These are phyloP conservation scores for Atrina japonica DNA, from an alignment of 2,888 invertebrate genomes.

Conservation along the genomic window DNA sequence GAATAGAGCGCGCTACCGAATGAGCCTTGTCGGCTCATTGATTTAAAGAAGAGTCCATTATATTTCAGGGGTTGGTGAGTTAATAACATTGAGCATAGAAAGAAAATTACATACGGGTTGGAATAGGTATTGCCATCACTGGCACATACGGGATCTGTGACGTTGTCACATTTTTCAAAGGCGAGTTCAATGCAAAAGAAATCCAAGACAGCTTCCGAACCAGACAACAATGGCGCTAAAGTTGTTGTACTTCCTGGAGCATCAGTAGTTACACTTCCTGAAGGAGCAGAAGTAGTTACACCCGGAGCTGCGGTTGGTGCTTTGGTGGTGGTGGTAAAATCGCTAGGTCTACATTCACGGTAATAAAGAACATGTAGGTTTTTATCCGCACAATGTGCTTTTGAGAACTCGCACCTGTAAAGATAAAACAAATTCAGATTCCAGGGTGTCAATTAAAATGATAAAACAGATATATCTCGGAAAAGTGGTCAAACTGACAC, in stretches of 20 bases:
- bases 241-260: conserved; percentile 1
- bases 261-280: not conserved
- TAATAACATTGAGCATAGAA: not conserved
- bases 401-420: conserved; percentile 57
- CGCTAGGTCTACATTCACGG: conserved; percentile 36
- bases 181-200: conserved; percentile 57
- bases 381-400: conserved; percentile 47
- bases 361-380: conserved; percentile 45
- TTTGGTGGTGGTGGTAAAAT: conserved; percentile 29
- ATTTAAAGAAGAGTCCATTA: not conserved
- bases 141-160: conserved; percentile 46
- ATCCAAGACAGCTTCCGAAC: conserved; percentile 53
- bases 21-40: not conserved
- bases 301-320: conserved; percentile 30
- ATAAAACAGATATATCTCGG: too few relatives aligned
- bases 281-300: conserved; percentile 16
- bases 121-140: conserved; percentile 48
- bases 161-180: conserved; percentile 45
- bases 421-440: too few relatives aligned
- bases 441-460: too few relatives aligned
- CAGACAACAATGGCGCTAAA: conserved; percentile 21
- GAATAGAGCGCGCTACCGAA: too few relatives aligned
- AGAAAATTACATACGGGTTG: conserved; percentile 46
- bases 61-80: not conserved
- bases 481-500: too few relatives aligned